Percentiles rank a stretch among this genome's conserved stretches.
phyloP scores from a whole-genome alignment of 2,113 vertebrate genomes.

The Chitala chitala region DNA sequence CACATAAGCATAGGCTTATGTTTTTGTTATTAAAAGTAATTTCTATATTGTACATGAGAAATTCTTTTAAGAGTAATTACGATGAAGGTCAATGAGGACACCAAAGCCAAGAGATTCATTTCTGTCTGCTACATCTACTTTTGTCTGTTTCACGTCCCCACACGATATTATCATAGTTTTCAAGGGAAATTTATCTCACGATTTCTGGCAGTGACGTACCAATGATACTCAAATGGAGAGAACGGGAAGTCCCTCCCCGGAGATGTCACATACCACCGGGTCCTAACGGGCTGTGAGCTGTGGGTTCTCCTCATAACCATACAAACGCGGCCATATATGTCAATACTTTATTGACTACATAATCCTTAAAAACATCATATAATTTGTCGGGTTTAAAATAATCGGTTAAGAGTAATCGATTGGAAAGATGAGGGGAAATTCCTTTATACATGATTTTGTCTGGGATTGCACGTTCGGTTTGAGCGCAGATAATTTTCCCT shows the following conservation, averaged over 20 bases:
- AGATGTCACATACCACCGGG: neutral
- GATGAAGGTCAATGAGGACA: neutral
- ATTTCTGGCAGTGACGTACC: conserved; percentile 33
- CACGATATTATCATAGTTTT: conserved; percentile 22
- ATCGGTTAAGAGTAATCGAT: too few relatives aligned
- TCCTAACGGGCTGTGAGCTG: too few relatives aligned
- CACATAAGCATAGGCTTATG: neutral
- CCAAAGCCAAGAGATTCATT: neutral
- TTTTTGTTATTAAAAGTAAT: neutral
- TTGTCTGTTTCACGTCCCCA: neutral
- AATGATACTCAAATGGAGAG: conserved; percentile 21
- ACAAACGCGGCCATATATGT: too few relatives aligned
- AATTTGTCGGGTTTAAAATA: too few relatives aligned
- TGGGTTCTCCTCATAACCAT: too few relatives aligned
- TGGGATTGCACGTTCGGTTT: neutral
- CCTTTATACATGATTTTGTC: neutral
- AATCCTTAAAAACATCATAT: too few relatives aligned
- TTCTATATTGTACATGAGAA: neutral
- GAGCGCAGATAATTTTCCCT: too few relatives aligned
- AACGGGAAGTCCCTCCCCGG: conserved; percentile 52
- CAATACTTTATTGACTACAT: too few relatives aligned
- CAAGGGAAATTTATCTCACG: conserved; percentile 38
- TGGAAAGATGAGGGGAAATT: conserved; percentile 1
- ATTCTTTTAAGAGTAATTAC: too few relatives aligned
- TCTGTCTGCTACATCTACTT: neutral